Percentiles rank a stretch among this genome's conserved stretches.
phyloP scores from a whole-genome alignment of 1,140 invertebrate genomes.

The Meloidogyne hapla region DNA sequence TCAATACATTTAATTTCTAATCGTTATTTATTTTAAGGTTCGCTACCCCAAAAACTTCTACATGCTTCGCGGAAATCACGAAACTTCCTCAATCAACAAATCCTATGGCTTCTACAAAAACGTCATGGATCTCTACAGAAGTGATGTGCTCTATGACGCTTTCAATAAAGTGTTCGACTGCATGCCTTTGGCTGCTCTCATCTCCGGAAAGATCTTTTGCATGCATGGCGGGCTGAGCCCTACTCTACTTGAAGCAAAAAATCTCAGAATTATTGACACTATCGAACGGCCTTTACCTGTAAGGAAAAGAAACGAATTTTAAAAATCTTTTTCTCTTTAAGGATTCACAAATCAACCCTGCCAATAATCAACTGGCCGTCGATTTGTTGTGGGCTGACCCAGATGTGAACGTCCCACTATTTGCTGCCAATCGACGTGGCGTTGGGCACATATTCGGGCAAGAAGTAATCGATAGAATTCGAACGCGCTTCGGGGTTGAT shows the following conservation, averaged over 20 bases:
- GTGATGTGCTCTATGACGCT: background rate
- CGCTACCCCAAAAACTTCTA: constrained; percentile 60
- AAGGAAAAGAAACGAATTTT: background rate
- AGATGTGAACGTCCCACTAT: background rate
- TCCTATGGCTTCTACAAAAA: background rate
- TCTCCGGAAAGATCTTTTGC: background rate
- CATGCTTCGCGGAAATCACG: constrained; percentile 72
- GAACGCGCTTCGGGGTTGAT: background rate
- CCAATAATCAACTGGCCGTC: background rate
- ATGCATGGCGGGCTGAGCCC: background rate
- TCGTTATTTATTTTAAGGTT: background rate
- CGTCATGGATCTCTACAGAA: background rate
- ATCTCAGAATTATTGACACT: background rate
- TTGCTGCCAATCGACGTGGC: background rate
- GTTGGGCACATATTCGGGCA: background rate
- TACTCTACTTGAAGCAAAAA: background rate
- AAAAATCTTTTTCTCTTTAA: background rate
- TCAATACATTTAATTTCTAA: background rate
- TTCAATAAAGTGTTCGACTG: background rate
- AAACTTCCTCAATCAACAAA: constrained; percentile 71
- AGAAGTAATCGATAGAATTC: background rate
- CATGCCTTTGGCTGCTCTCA: background rate
- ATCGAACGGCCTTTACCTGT: background rate
- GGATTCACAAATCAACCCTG: background rate
- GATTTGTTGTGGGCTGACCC: background rate